A percentile compares a stretch with the other conserved stretches of the same genome.
Conservation (phyloP, 2,888 invertebrate genomes). For the Cosmopolites sordidus region DNA sequence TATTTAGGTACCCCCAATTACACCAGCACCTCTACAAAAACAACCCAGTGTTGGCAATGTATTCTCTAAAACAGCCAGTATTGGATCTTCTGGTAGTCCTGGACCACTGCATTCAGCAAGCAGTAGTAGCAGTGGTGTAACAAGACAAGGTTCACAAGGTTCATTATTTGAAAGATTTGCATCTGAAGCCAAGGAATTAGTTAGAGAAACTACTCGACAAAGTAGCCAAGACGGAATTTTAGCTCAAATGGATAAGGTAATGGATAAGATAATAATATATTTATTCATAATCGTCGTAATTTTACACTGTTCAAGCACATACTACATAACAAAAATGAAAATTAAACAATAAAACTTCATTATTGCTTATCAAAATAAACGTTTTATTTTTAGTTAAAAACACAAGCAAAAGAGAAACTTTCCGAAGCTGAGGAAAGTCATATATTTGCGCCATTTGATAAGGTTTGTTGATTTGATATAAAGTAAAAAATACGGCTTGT, state of each 20-base stretch:
- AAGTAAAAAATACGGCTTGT: too few relatives aligned
- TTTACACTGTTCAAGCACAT: not conserved
- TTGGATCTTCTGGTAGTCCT: conserved; percentile 51
- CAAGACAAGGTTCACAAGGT: conserved; percentile 76
- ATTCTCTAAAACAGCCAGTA: conserved; percentile 61
- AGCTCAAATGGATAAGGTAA: conserved; percentile 87
- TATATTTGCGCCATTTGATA: conserved; percentile 74
- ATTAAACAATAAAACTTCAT: not conserved
- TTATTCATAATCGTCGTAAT: not conserved
- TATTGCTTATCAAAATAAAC: not conserved
- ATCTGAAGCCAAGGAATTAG: conserved; percentile 82
- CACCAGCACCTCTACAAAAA: conserved; percentile 53
- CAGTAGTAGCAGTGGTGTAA: conserved; percentile 42
- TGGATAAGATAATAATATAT: not conserved
- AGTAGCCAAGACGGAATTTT: conserved; percentile 84
- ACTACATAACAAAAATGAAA: not conserved
- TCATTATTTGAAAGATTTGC: conserved; percentile 85
- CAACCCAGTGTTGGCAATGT: conserved; percentile 60
- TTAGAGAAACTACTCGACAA: conserved; percentile 81
- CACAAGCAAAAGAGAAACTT: conserved; percentile 57
- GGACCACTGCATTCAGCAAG: conserved; percentile 41
- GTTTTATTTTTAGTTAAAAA: conserved; percentile 51
- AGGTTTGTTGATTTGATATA: conserved; percentile 51
- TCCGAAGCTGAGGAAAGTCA: conserved; percentile 70
- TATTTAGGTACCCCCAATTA: conserved; percentile 54